Conservation (phyloP, 2,113 vertebrate genomes). For the Melanerpes formicivorus region DNA sequence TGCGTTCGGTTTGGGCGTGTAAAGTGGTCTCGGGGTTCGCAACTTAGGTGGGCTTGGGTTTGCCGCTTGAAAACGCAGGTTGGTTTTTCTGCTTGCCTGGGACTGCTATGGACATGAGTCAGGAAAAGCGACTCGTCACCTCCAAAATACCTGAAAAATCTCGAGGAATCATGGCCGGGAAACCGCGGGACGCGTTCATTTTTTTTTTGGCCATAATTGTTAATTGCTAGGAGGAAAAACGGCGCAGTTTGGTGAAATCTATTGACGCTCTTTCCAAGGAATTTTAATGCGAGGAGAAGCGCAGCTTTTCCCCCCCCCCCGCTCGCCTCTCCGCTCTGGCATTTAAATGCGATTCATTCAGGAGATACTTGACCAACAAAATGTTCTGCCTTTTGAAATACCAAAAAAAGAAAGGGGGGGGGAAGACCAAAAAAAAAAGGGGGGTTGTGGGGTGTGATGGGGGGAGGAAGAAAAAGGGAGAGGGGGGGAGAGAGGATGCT, state of each 20-base stretch:
- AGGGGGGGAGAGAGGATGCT: rapidly evolving
- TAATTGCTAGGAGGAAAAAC: neutral
- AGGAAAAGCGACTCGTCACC: neutral
- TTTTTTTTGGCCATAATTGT: neutral
- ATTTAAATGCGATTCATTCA: conserved; percentile 16
- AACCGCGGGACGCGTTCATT: rapidly evolving
- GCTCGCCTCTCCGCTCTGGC: neutral
- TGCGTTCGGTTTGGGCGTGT: rapidly evolving
- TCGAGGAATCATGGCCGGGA: rapidly evolving
- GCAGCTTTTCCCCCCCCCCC: neutral
- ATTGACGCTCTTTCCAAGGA: neutral
- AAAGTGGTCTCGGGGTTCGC: rapidly evolving
- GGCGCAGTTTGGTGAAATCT: neutral
- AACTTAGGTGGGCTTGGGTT: rapidly evolving
- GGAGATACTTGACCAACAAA: neutral
- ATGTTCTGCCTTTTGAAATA: conserved; percentile 23
- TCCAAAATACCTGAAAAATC: neutral
- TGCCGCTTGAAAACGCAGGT: rapidly evolving
- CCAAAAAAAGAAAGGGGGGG: neutral
- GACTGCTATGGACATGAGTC: rapidly evolving
- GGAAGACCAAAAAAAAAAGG: neutral
- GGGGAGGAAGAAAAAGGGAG: neutral
- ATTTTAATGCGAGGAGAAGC: neutral
- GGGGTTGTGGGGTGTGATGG: too few relatives aligned
- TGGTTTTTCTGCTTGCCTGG: neutral